Conservation (phyloP, 2,888 invertebrate genomes). For the Agelastica alni region DNA sequence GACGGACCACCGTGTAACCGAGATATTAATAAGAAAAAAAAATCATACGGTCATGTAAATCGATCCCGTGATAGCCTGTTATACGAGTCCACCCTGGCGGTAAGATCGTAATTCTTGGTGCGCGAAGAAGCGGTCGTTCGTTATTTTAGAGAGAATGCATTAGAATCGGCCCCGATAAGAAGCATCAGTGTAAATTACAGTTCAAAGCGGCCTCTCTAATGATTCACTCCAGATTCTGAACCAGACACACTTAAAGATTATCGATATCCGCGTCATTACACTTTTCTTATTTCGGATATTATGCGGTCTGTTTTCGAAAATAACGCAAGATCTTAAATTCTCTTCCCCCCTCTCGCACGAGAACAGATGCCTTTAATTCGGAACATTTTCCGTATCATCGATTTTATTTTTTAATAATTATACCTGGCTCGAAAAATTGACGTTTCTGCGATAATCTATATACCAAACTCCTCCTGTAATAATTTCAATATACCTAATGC, state of each 20-base stretch:
- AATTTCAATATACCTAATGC: too few relatives aligned
- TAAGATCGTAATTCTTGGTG: slow-evolving; percentile 26
- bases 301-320: slow-evolving; percentile 18
- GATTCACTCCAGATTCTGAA: slow-evolving; percentile 35
- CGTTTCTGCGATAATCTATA: too few relatives aligned
- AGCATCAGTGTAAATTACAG: slow-evolving; percentile 53
- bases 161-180: slow-evolving; percentile 49
- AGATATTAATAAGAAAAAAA: not conserved
- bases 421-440: too few relatives aligned
- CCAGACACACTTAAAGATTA: slow-evolving; percentile 36
- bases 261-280: slow-evolving; percentile 29
- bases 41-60: slow-evolving; percentile 8
- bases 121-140: slow-evolving; percentile 19
- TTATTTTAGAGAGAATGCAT: slow-evolving; percentile 46
- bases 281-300: slow-evolving; percentile 3
- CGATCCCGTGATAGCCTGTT: slow-evolving; percentile 28
- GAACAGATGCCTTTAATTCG: too few relatives aligned
- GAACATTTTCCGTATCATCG: not conserved
- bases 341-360: too few relatives aligned
- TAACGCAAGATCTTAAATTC: too few relatives aligned
- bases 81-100: slow-evolving; percentile 24
- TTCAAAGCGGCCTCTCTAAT: slow-evolving; percentile 44
- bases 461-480: too few relatives aligned
- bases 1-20: slow-evolving; percentile 1
- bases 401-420: not conserved